These are phyloP conservation scores for Aphelinus certus DNA, from an alignment of 1,140 invertebrate genomes.

Conservation along the genomic window DNA sequence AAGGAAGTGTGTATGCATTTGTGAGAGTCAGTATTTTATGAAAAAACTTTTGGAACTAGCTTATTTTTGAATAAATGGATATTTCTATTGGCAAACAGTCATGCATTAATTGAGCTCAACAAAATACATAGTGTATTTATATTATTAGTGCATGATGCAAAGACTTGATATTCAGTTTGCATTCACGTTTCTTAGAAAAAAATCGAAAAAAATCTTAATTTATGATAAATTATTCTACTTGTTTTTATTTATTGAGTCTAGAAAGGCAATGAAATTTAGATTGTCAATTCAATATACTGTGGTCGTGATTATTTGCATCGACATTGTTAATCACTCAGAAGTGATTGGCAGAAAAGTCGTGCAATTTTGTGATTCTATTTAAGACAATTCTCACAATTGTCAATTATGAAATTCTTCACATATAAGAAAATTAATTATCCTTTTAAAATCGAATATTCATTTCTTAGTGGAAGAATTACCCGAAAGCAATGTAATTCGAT, in stretches of 20 bases:
- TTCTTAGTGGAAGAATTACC: neutral
- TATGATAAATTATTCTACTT: constrained; percentile 26
- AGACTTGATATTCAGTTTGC: constrained; percentile 7
- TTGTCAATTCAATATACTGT: neutral
- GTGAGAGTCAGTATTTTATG: constrained; percentile 11
- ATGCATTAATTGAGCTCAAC: neutral
- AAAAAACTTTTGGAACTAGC: neutral
- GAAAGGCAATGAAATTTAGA: neutral
- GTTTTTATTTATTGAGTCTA: constrained; percentile 5
- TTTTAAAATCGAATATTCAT: neutral
- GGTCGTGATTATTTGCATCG: neutral
- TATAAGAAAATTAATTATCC: neutral
- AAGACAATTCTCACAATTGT: neutral
- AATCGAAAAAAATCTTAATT: constrained; percentile 12
- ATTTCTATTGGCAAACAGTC: neutral
- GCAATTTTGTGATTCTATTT: neutral
- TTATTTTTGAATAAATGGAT: constrained; percentile 9
- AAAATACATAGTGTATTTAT: neutral
- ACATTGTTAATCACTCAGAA: too few species aligned
- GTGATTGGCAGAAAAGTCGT: neutral
- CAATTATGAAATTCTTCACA: too few species aligned
- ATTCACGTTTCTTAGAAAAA: constrained; percentile 2
- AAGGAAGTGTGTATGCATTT: too few species aligned
- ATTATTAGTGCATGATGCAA: neutral
- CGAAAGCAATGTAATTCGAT: neutral